phyloP scores from a whole-genome alignment of 2,888 invertebrate species.

The Eupithecia insigniata region DNA sequence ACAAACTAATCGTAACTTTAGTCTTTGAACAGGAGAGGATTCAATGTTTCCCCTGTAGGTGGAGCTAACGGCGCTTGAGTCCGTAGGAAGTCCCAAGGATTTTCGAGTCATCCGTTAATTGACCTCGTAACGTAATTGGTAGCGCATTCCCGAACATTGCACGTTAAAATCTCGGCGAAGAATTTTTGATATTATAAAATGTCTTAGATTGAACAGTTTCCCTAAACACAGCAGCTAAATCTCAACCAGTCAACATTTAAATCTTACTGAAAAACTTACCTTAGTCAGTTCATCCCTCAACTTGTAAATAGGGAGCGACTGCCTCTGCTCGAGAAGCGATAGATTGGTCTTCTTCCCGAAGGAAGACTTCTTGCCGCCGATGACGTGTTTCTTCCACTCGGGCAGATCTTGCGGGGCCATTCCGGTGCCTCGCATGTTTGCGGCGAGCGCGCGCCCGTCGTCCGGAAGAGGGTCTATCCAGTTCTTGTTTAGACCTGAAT shows the following conservation, averaged over 20 bases:
- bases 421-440: constrained; percentile 93
- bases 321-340: constrained; percentile 96
- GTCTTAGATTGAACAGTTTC: not conserved
- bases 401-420: constrained; percentile 95
- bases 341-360: constrained; percentile 99
- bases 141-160: too few relatives aligned
- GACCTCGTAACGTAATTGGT: too few relatives aligned
- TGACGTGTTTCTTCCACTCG: constrained; percentile 99
- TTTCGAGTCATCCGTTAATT: too few relatives aligned
- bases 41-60: too few relatives aligned
- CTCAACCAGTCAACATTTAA: not conserved
- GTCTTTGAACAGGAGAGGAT: too few relatives aligned
- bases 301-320: constrained; percentile 97
- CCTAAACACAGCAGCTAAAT: not conserved
- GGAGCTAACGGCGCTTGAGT: too few relatives aligned
- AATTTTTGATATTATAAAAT: too few relatives aligned
- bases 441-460: constrained; percentile 88
- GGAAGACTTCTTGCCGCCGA: constrained; percentile 98
- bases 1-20: too few relatives aligned
- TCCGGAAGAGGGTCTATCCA: constrained; percentile 99
- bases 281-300: constrained; percentile 96
- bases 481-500: constrained; percentile 89
- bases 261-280: constrained; percentile 69
- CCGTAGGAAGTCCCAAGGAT: too few relatives aligned
- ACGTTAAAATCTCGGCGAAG: too few relatives aligned